phyloP scores from a whole-genome alignment of 2,797 vertebrate species.

The Diplodus sargus region DNA sequence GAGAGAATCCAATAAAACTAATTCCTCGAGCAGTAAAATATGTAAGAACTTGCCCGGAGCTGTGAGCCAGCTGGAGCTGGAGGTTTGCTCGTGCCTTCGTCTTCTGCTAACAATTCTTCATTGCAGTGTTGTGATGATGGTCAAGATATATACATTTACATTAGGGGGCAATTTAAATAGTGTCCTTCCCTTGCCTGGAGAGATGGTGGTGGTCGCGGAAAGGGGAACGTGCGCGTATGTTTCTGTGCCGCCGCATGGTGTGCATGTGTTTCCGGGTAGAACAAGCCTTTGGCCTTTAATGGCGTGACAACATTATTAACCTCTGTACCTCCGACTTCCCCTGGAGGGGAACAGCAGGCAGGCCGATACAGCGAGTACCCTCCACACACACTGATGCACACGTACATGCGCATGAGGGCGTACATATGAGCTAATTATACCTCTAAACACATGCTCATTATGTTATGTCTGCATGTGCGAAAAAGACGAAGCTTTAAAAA shows the following conservation, averaged over 20 bases:
- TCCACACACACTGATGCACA: conserved; percentile 35
- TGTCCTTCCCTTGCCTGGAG: conserved; percentile 43
- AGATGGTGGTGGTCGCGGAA: conserved; percentile 23
- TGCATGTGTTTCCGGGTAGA: conserved; percentile 34
- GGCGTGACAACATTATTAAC: conserved; percentile 75
- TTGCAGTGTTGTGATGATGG: conserved; percentile 22
- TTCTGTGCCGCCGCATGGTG: conserved; percentile 10
- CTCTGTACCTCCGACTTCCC: conserved; percentile 58
- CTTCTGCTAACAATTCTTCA: conserved; percentile 36
- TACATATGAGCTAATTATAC: conserved; percentile 6
- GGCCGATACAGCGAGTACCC: conserved; percentile 42
- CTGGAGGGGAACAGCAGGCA: conserved; percentile 55
- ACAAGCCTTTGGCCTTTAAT: conserved; percentile 58
- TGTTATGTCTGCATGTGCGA: conserved; percentile 2
- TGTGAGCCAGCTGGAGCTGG: conserved; percentile 23
- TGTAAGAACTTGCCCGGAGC: conserved; percentile 33
- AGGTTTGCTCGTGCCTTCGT: conserved; percentile 29
- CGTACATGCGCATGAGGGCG: not conserved
- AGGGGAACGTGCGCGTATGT: conserved; percentile 13
- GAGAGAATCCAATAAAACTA: conserved; percentile 53
- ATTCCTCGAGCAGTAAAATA: conserved; percentile 36
- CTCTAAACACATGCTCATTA: conserved; percentile 9
- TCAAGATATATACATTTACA: conserved; percentile 27
- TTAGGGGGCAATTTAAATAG: conserved; percentile 55
- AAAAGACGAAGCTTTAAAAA: conserved; percentile 3